Base-by-base conservation (phyloP, 2,888 invertebrate genomes). In the Zonitis immaculata region DNA sequence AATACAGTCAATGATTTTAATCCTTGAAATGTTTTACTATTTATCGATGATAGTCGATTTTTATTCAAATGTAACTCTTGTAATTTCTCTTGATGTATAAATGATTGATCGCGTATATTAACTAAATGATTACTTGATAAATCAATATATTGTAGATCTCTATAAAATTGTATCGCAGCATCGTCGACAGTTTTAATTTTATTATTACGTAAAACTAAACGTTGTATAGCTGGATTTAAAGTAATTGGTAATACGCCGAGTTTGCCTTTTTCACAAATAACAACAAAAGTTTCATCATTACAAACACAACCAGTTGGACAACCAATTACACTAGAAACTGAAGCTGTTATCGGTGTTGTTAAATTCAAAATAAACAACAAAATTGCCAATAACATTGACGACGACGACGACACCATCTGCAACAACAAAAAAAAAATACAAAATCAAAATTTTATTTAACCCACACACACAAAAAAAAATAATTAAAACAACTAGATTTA, bases 201-300 rank as follows among this genome's bases (percentile, higher is more conserved):
- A 75, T 92, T 93, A 74, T 88, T 89, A 67, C 87, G 85, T 58
- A 93, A 83, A 64, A 91, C 88, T 66, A 93, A 82, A 49, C 91
- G 82, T 72, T 90, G 89, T 59, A 93, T 91, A 66, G 90, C 89
- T 35, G 95, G 95, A 78, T 95, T 95, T 59, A 95, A 79, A 2
- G 92, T 90, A 68, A 94, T 94, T 56, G 94, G 94, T 57, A 95
- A 83, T 49, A 92, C 91, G 77, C 92, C 92, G 56, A 95, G 80
- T 63, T 88, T 88, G 70, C 91, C 91, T 71, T 86, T 87, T 65
- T 90, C 86, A 77, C 94, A 95, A 62, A 86, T 86, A 45, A 93
- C 94, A 52, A 89, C 88, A 62, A 91, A 83, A 8, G 88, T 91
- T 61, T 91, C 91, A 71, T 95, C 94, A 77, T 94, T 89, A 79